Evolutionary conservation across 2,797 vertebrate genomes (phyloP).

Genomic region (Nannoperca obscura): DNA sequence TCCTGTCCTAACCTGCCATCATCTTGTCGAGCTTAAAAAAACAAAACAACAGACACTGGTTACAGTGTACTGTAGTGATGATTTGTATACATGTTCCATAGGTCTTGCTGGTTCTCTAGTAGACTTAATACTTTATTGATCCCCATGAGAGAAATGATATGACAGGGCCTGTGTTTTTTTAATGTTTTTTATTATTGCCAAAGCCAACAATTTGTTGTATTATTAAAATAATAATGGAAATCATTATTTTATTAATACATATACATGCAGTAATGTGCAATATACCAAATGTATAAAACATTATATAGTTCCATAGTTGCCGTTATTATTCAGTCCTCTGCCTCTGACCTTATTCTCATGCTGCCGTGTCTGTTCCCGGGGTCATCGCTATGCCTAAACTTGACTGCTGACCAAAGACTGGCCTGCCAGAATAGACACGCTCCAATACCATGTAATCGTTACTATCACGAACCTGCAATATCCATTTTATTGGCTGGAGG

Average conservation of each 20-base stretch:
- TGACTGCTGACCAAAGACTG: conserved; percentile 61
- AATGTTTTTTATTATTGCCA: background rate
- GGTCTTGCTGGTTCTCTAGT: background rate
- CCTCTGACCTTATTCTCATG: conserved; percentile 67
- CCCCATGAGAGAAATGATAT: background rate
- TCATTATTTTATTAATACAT: background rate
- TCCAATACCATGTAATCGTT: conserved; percentile 48
- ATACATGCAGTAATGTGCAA: background rate
- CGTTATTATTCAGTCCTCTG: conserved; percentile 35
- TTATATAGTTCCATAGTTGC: background rate
- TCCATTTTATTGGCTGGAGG: conserved; percentile 59
- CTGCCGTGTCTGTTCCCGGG: conserved; percentile 33
- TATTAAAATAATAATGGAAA: background rate
- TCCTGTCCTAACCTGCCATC: conserved; percentile 46
- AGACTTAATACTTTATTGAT: background rate
- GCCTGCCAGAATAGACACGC: conserved; percentile 65
- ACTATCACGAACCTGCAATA: conserved; percentile 48
- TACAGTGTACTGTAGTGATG: background rate
- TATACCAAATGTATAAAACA: background rate
- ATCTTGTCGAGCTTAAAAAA: conserved; percentile 15
- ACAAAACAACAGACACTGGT: background rate
- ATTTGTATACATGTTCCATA: background rate
- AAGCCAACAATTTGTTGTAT: background rate
- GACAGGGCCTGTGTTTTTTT: background rate
- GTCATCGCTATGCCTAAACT: conserved; percentile 65